Base-by-base conservation (phyloP, 2,888 invertebrate species). In the Harpagoxenus sublaevis region DNA sequence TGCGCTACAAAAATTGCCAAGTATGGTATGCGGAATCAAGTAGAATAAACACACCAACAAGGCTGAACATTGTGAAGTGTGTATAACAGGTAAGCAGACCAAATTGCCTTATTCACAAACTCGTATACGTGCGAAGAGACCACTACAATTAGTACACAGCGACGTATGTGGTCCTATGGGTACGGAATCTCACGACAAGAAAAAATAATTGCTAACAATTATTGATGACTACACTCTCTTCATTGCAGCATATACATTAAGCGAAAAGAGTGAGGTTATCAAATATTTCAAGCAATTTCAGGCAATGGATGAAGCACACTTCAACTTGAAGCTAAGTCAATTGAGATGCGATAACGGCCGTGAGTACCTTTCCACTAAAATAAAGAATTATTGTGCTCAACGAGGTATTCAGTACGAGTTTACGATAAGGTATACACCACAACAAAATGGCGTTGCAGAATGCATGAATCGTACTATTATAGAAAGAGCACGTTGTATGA, bases 401-500 rank as follows among this genome's bases (percentile, higher is more conserved):
- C 65, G 73, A 10, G 92, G 91, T 9, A 91, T 92, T 39, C 73
- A 77, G 9, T 78, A 86, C 51, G 87, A 93, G 66, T 89, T 87
- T n/a, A 91, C 91, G 60, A 42, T 28, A 8, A 8, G 9, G 0
- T 48, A 68, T 0, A 84, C 53, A 23, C 82, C 74, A n/a, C 77
- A 66, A 10, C 78, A 62, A 10, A 86, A 83, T 9, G 62, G 70
- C 0, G 53, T 73, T 0, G 84, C 71, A 0, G 74, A 84, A n/a
- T 81, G 85, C 8, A 57, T 62, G 12, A 85, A 85, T 31, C 63
- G 53, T 1, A 57, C 79, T 0, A 51, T 85, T 1, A 81, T 85
- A n/a, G 94, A 95, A 89, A 94, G 92, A 85, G 93, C 94, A 71
- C 91, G 94, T 60, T 83, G 93, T 60, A 91, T 94, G 89, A 12